Percentiles rank a stretch among this genome's conserved stretches.
Conservation (phyloP, 2,113 vertebrate species). For the Dendrocopos noguchii region DNA sequence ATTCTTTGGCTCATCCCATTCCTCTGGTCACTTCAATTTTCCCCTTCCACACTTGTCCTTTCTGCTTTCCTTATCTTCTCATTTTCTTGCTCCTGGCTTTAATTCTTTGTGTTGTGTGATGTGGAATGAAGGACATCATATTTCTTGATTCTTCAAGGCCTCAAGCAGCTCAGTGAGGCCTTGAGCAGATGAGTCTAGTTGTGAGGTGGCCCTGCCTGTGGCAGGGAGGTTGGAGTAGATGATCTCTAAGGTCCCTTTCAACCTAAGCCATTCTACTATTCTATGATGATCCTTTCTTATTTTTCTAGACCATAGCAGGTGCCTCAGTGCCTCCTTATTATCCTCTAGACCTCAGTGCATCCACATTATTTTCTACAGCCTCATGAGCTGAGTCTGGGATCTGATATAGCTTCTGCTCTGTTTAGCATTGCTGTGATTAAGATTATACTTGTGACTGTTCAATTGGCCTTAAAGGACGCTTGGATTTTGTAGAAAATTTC, state of each 20-base stretch:
- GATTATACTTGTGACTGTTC: not conserved
- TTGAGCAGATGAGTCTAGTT: too few species aligned
- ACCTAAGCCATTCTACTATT: too few species aligned
- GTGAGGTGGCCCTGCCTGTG: too few species aligned
- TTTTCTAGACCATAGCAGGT: not conserved
- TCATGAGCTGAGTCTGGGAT: not conserved
- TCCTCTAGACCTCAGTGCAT: not conserved
- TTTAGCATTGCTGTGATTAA: not conserved
- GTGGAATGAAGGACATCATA: not conserved
- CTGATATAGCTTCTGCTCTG: not conserved
- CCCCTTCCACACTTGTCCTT: accelerated
- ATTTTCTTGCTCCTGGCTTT: not conserved
- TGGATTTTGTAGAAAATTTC: not conserved
- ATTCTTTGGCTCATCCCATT: not conserved
- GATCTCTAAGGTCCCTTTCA: too few species aligned
- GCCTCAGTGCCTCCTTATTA: not conserved
- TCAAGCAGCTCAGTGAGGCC: too few species aligned
- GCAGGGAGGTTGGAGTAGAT: too few species aligned
- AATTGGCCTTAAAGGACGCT: not conserved
- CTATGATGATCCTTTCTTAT: not conserved
- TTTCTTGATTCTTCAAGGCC: not conserved
- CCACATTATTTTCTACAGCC: not conserved
- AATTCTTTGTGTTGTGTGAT: not conserved
- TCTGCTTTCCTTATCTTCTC: not conserved
- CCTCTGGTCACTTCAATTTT: not conserved